Percentiles rank a stretch among this genome's conserved stretches.
Evolutionary conservation across 2,888 invertebrate species (phyloP).

Genomic region (Caenorhabditis becei): DNA sequence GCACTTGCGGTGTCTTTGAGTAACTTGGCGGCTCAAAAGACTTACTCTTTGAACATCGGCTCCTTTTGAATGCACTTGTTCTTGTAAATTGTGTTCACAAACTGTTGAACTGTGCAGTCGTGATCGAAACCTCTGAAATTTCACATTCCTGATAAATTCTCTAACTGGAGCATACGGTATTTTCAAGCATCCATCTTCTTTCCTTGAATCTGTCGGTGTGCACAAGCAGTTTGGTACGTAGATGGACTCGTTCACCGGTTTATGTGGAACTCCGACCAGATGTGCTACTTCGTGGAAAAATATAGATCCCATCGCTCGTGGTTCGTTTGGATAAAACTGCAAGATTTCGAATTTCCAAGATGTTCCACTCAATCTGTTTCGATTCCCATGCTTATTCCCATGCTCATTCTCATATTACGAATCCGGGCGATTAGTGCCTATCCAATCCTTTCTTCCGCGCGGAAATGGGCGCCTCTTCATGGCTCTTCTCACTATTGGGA

Average conservation of each 20-base stretch:
- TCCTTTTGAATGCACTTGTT: conserved; percentile 73
- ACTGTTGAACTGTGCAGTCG: conserved; percentile 79
- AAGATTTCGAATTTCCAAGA: background rate
- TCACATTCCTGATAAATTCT: no score
- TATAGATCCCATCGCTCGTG: conserved; percentile 80
- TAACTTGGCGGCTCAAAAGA: background rate
- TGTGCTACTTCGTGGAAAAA: conserved; percentile 80
- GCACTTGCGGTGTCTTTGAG: background rate
- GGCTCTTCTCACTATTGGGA: conserved; percentile 54
- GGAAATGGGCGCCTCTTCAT: conserved; percentile 32
- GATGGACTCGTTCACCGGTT: conserved; percentile 62
- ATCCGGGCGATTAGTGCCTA: conserved; percentile 46
- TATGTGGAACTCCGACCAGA: conserved; percentile 78
- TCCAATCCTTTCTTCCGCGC: conserved; percentile 32
- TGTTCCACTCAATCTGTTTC: background rate
- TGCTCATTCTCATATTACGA: conserved; percentile 55
- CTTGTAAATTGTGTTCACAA: conserved; percentile 76
- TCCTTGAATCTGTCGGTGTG: conserved; percentile 36
- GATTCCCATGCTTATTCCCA: conserved; percentile 21
- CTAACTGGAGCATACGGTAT: no score
- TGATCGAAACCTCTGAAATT: conserved; percentile 80
- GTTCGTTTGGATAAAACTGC: conserved; percentile 80
- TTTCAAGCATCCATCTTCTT: conserved; percentile 71
- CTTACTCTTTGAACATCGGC: conserved; percentile 42
- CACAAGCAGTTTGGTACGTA: conserved; percentile 67